Percentiles rank a stretch among this genome's conserved stretches.
Conservation (phyloP, 1,140 invertebrate genomes). For the Eumeta japonica region DNA sequence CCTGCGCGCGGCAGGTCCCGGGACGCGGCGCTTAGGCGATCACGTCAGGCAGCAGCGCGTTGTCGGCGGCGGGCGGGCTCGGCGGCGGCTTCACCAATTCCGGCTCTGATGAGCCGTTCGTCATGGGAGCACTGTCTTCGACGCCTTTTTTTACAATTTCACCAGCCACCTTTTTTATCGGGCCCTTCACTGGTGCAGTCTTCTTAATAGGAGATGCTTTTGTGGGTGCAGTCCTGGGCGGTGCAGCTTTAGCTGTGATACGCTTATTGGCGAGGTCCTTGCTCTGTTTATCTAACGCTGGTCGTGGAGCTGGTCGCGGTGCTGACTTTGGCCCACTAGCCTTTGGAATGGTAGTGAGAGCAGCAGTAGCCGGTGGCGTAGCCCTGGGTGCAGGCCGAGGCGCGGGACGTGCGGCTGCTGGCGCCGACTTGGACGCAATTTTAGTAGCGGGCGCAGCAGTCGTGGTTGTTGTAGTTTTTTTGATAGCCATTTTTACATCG, state of each 20-base stretch:
- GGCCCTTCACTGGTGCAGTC: slow-evolving; percentile 12
- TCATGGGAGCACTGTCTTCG: slow-evolving; percentile 11
- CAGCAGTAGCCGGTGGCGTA: slow-evolving; percentile 6
- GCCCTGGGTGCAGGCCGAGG: slow-evolving; percentile 8
- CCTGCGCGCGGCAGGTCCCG: background rate
- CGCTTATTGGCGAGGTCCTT: slow-evolving; percentile 42
- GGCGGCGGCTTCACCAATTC: slow-evolving; percentile 36
- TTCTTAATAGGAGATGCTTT: slow-evolving; percentile 46
- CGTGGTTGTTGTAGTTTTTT: slow-evolving; percentile 11
- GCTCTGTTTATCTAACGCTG: slow-evolving; percentile 41
- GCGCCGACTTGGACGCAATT: too few species aligned
- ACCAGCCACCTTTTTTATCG: slow-evolving; percentile 17
- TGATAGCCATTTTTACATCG: slow-evolving; percentile 35
- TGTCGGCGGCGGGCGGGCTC: slow-evolving; percentile 39
- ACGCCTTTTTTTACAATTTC: slow-evolving; percentile 27
- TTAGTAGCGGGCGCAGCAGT: slow-evolving; percentile 25
- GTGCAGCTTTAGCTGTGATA: slow-evolving; percentile 38
- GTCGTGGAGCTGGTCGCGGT: slow-evolving; percentile 22
- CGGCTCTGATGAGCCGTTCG: too few species aligned
- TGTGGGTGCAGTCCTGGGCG: slow-evolving; percentile 42
- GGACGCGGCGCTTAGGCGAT: slow-evolving; percentile 30
- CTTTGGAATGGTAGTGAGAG: slow-evolving; percentile 17
- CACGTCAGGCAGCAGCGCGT: slow-evolving; percentile 49
- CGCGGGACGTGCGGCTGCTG: too few species aligned
- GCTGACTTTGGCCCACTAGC: slow-evolving; percentile 28